Base-by-base conservation (phyloP, 2,888 invertebrate genomes). In the Noctua janthina region DNA sequence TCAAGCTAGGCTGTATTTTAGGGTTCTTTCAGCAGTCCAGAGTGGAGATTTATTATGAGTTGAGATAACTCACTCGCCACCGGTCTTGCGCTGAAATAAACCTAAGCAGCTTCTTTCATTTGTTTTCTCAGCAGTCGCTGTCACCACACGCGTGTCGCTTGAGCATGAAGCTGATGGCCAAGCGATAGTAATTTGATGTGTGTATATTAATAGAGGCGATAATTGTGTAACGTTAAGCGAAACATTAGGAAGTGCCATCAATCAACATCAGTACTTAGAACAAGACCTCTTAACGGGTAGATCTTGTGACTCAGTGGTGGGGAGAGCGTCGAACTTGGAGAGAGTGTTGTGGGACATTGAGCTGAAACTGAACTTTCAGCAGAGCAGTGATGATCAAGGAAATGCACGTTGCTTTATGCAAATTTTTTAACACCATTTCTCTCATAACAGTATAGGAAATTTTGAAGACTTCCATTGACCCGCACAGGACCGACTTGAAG, bases 191-290 rank as follows among this genome's bases (percentile, higher is more conserved):
- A 54, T 72, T 46, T 72, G 39, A 62, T 46, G 39, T 62, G 68
- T 59, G 64, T 59, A 15, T 76, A 81, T 87, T 82, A 80, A 82
- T 85, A 76, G 72, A 8, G 64, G 43, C 54, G 35, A 56, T 77
- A 84, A 80, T 76, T 74, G 67, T 79, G 69, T 76, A 49, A 66
- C 62, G 68, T 74, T 15, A 74, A 78, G 79, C 81, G 70, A 62
- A 77, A 82, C 66, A 81, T 87, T 85, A 82, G 54, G 74, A 79
- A 67, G 78, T 72, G 68, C 69, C 84, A 90, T 90, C 86, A 83
- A 90, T 90, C 90, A 89, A 84, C 79, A 83, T 87, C 81, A 86
- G 71, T 83, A 81, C 81, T 82, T 80, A 77, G 79, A 89, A 90
- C 85, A 87, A 86, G 78, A 85, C 76, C 83, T 85, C 81, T 80